Base-by-base conservation (phyloP, 1,140 invertebrate genomes). In the Notospermus geniculatus region DNA sequence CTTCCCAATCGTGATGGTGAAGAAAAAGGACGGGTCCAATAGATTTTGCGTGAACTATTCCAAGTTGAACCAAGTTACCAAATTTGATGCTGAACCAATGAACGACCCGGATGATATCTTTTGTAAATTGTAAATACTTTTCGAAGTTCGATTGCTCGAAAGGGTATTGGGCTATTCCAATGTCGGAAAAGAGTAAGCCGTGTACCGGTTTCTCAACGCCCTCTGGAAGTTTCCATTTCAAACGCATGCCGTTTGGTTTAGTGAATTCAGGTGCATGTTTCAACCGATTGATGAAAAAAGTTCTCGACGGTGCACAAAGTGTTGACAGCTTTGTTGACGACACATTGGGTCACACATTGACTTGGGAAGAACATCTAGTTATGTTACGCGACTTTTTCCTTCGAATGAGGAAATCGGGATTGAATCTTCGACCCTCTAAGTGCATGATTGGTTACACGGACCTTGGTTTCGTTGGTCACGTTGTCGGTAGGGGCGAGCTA, bases 21-120 rank as follows among this genome's bases (percentile, higher is more conserved):
- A 71, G 9, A 85, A 85, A 59, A 52, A 72, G 0, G 69, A 84
- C 68, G 81, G 79, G 15, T 62, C 70, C 19, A 66, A 82, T 32
- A 60, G 84, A 36, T 73, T 85, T 32, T 84, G 83, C 69, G 79
- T 72, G 2, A 83, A 86, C 71, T 85, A 80, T 72, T 82, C 69
- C 46, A 63, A 54, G 30, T 36, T 70, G 17, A 74, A 70, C 57
- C 9, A 45, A 23, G 59, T 62, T 22, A 68, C 68, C 7, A 36
- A 19, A 4, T 61, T 63, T 55, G 68, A 70, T 39, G 25, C 57
- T 9, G 56, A 68, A 36, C 59, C 64, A 27, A 57, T 71, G 25
- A 13, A 59, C 46, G 36, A 71, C 39, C 28, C 39, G 28, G 71
- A 73, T 13, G 60, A 68, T 15, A 57, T 64, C 13, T 53, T 68